Evolutionary conservation across 2,888 invertebrate genomes (phyloP).

Genomic region (Hirtodrosophila cameraria): DNA sequence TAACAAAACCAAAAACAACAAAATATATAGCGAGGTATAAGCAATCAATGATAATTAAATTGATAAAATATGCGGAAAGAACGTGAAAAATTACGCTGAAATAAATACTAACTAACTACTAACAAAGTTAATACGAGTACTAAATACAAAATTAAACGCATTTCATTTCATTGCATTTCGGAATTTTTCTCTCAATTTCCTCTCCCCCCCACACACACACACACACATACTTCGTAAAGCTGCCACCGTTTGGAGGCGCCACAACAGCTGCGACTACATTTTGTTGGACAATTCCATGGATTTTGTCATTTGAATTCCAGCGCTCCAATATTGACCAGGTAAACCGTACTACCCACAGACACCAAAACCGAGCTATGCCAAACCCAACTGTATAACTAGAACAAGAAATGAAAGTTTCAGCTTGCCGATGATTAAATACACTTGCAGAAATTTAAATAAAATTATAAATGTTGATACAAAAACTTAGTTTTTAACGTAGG

Average conservation of each 20-base stretch:
- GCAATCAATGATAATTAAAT: conserved; percentile 64
- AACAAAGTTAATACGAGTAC: conserved; percentile 37
- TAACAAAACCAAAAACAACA: neutral
- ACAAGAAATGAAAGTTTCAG: no score
- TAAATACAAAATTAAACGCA: conserved; percentile 14
- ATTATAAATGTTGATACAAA: no score
- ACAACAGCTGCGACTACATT: conserved; percentile 79
- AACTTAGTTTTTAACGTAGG: no score
- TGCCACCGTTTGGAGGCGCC: conserved; percentile 77
- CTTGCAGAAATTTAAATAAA: no score
- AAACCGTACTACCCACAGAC: conserved; percentile 34
- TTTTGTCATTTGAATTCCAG: conserved; percentile 66
- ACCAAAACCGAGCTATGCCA: conserved; percentile 21
- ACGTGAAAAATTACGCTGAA: conserved; percentile 46
- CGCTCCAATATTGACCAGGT: conserved; percentile 41
- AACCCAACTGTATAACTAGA: conserved; percentile 1
- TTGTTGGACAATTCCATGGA: conserved; percentile 79
- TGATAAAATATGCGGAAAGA: conserved; percentile 60
- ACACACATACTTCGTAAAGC: conserved; percentile 49
- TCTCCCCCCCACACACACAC: no score
- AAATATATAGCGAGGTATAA: conserved; percentile 43
- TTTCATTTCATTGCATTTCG: conserved; percentile 33
- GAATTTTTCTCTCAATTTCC: neutral
- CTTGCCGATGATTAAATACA: no score
- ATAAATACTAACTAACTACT: conserved; percentile 62